Conservation (phyloP, 2,888 invertebrate genomes). For the Agrilus cyanescens region DNA sequence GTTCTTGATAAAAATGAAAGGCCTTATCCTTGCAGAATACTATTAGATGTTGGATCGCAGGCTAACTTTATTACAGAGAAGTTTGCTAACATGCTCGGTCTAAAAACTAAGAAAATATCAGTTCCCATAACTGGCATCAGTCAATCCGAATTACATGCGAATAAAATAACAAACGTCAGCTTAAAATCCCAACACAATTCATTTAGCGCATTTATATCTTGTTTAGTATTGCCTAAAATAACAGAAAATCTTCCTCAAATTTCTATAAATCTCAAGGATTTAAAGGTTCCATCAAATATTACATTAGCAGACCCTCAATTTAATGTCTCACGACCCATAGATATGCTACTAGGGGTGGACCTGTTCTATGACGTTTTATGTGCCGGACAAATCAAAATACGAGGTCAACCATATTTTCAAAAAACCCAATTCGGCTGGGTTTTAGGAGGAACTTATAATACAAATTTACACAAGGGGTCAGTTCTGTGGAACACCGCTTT, state of each 20-base stretch:
- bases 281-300: conserved; percentile 2
- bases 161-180: background rate
- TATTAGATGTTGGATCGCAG: conserved; percentile 6
- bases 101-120: background rate
- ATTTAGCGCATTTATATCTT: background rate
- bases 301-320: conserved; percentile 4
- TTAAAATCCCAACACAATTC: conserved; percentile 1
- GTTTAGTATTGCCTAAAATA: conserved; percentile 3
- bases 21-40: conserved; percentile 1
- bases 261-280: background rate
- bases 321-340: conserved; percentile 1
- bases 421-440: conserved; percentile 7
- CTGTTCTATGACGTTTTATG: conserved; percentile 4
- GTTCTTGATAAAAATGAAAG: conserved; percentile 2
- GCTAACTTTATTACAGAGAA: conserved; percentile 6
- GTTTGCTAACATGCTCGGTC: background rate
- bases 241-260: background rate
- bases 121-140: conserved; percentile 2
- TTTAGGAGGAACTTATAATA: background rate
- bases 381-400: background rate
- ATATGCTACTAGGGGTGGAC: conserved; percentile 4
- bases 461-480: background rate
- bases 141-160: background rate
- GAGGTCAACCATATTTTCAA: conserved; percentile 1
- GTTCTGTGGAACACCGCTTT: background rate